Evolutionary conservation across 2,888 invertebrate genomes (phyloP), one percentile per base, ranked within the genome.

Genomic region (Agrotis ipsilon): DNA sequence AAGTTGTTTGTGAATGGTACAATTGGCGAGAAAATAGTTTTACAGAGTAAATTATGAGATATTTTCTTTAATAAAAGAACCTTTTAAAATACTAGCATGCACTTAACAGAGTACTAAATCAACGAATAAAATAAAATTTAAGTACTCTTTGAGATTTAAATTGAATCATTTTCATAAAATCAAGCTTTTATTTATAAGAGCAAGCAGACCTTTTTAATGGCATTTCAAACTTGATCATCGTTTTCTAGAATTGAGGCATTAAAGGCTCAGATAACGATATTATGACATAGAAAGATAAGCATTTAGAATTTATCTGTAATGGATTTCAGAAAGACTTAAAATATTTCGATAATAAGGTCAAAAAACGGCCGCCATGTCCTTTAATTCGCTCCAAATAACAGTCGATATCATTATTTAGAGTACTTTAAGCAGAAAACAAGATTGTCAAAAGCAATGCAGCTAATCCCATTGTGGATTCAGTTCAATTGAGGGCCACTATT

Each of bases 1-100:
- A 80, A 73, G 32, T 61, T 73, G 55, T 77, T 79, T 73, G 39
- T 3, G n/a, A 72, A 55, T 55, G 27, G 65, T 62, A 68, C 64
- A 68, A 4, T 62, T 32, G n/a, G 9, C 11, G 13, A 32, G 32
- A 62, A 68, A 51, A 14, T 54, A 11, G 39, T 39, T 39, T 39
- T 39, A 11, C 11, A 2, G 32, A 32, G 32, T 32, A 32, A 32
- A 7, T 32, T 32, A 39, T 39, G 39, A 39, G 2, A 18, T 14
- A 13, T 6, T 11, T 5, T 27, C 13, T 46, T 52, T 4, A 5
- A 32, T 11, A 11, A 6, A 55, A 13, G 6, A 54, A 39, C 2
- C 39, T 46, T 72, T 72, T 48, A 9, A 57, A 72, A 39, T 39
- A 45, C 27, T 32, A 18, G 55, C 14, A 32, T 39, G 2, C 4